Evolutionary conservation across 2,888 invertebrate genomes (phyloP).

Genomic region (Microplitis manilae): DNA sequence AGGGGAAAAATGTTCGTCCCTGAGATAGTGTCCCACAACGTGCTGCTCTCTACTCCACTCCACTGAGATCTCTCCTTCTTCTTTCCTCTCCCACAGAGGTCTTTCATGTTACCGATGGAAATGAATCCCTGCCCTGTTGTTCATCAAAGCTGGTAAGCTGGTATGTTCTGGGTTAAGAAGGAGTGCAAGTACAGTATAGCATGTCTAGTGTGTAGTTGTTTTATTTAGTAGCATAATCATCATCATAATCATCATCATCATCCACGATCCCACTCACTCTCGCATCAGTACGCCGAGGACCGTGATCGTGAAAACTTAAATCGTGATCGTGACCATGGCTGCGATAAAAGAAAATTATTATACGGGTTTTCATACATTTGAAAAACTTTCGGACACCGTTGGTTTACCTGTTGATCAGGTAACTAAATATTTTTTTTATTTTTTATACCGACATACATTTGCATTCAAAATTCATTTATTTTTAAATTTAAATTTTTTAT

Average conservation of each 20-base stretch:
- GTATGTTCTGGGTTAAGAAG: background rate
- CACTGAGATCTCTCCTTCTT: background rate
- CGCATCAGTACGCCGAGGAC: conserved; percentile 23
- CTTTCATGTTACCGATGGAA: conserved; percentile 1
- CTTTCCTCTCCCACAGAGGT: background rate
- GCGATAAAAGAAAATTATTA: conserved; percentile 73
- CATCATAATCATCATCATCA: background rate
- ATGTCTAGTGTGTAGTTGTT: background rate
- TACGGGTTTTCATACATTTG: conserved; percentile 81
- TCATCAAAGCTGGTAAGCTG: background rate
- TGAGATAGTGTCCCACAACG: conserved; percentile 1
- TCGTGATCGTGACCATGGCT: conserved; percentile 53
- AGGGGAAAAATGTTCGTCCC: background rate
- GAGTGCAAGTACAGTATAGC: background rate
- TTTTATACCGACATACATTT: background rate
- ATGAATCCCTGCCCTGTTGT: background rate
- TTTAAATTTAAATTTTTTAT: background rate
- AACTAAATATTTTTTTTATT: conserved; percentile 66
- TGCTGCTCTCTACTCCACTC: conserved; percentile 17
- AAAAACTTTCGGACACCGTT: conserved; percentile 78
- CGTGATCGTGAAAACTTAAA: conserved; percentile 1
- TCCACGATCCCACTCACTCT: background rate
- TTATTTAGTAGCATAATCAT: background rate
- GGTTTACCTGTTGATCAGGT: conserved; percentile 87
- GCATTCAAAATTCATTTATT: background rate